phyloP scores from a whole-genome alignment of 2,888 invertebrate species.

The Nebria brevicollis region DNA sequence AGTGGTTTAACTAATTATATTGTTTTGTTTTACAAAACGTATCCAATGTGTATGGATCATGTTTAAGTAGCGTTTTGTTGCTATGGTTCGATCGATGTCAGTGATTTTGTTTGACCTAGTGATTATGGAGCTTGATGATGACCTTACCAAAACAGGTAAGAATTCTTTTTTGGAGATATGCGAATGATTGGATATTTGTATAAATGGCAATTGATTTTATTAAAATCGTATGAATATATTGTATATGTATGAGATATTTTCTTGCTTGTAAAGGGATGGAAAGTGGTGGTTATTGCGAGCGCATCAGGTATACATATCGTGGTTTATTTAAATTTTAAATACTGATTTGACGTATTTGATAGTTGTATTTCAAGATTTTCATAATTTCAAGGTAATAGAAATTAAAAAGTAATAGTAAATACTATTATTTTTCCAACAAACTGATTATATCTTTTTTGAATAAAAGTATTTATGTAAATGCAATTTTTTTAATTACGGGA shows the following conservation, averaged over 20 bases:
- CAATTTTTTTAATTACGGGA: neutral
- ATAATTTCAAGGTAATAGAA: neutral
- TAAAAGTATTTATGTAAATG: neutral
- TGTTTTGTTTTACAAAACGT: neutral
- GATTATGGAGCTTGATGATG: constrained; percentile 40
- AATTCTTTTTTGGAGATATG: neutral
- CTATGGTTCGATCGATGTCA: neutral
- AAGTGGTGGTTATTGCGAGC: too few relatives aligned
- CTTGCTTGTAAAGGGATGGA: too few relatives aligned
- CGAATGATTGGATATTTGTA: neutral
- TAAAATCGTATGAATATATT: neutral
- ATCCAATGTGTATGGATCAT: neutral
- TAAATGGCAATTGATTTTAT: neutral
- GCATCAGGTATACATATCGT: neutral
- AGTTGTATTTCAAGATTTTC: neutral
- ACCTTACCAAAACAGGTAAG: constrained; percentile 39
- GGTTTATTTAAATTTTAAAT: neutral
- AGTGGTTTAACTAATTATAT: neutral
- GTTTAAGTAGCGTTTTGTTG: neutral
- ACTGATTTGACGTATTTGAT: neutral
- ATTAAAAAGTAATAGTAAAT: neutral
- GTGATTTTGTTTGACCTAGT: constrained; percentile 15
- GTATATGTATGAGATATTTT: neutral
- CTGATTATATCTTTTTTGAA: neutral
- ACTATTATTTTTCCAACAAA: neutral